Conservation (phyloP, 2,113 vertebrate genomes). For the Brienomyrus longianalis region DNA sequence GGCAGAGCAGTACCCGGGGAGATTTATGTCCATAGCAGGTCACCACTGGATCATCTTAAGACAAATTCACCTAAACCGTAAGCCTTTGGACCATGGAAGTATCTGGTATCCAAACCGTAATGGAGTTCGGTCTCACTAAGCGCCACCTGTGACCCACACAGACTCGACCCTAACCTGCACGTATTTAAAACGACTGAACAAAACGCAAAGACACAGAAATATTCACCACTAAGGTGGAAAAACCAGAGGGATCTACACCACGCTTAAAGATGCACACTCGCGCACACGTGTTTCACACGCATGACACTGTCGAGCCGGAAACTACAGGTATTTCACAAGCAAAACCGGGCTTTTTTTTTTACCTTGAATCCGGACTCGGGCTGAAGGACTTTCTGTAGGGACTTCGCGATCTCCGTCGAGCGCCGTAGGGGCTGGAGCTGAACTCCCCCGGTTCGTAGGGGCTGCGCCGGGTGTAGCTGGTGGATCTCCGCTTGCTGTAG, state of each 20-base stretch:
- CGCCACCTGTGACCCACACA: background rate
- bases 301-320: constrained; percentile 38
- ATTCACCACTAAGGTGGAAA: background rate
- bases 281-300: constrained; percentile 52
- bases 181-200: background rate
- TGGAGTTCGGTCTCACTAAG: background rate
- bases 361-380: constrained; percentile 78
- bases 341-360: background rate
- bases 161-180: background rate
- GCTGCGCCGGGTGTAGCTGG: constrained; percentile 83
- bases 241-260: background rate
- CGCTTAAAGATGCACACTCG: background rate
- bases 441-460: constrained; percentile 82
- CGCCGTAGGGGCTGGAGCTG: constrained; percentile 71
- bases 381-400: constrained; percentile 75
- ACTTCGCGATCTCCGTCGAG: constrained; percentile 77
- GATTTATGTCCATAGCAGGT: background rate
- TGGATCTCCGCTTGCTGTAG: constrained; percentile 76
- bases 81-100: background rate
- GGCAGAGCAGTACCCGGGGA: background rate
- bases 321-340: background rate
- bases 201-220: background rate
- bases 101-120: background rate
- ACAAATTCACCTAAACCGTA: background rate
- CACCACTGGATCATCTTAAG: background rate